A percentile compares a stretch with the other conserved stretches of the same genome.
Conservation (phyloP, 2,113 vertebrate species). For the Corythoichthys haematopterus region DNA sequence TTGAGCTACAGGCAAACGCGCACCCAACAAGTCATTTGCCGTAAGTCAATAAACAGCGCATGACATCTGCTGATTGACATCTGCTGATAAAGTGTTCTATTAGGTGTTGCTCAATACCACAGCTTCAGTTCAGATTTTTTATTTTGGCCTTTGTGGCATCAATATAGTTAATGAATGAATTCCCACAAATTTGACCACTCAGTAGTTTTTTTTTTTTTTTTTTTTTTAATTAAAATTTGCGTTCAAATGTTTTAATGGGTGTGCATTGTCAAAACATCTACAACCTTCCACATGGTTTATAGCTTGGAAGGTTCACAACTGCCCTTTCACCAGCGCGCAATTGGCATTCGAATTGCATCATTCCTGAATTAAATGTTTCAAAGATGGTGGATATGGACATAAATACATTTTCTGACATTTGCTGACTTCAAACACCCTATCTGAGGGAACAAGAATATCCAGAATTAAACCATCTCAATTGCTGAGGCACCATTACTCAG, state of each 20-base stretch:
- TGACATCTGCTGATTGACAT: conserved; percentile 6
- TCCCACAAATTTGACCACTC: not conserved
- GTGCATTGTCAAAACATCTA: not conserved
- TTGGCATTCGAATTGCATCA: not conserved
- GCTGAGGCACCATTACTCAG: conserved; percentile 8
- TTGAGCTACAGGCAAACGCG: too few species aligned
- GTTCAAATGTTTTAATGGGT: not conserved
- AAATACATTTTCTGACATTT: not conserved
- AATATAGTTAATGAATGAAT: not conserved
- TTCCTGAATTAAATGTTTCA: not conserved
- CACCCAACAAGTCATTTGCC: not conserved
- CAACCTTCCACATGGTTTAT: not conserved
- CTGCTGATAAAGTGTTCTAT: conserved; percentile 25
- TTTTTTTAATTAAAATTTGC: not conserved
- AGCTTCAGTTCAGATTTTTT: not conserved
- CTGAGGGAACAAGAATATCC: not conserved
- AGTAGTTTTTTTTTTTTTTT: not conserved
- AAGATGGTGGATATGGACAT: not conserved
- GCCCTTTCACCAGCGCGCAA: not conserved
- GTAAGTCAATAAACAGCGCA: not conserved
- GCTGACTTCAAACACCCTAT: not conserved
- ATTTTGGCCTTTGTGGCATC: not conserved
- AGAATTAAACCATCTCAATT: not conserved
- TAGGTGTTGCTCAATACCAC: conserved; percentile 23
- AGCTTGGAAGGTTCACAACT: not conserved